A percentile compares a stretch with the other conserved stretches of the same genome.
Evolutionary conservation across 2,797 vertebrate genomes (phyloP).

Genomic region (Coregonus sp.): DNA sequence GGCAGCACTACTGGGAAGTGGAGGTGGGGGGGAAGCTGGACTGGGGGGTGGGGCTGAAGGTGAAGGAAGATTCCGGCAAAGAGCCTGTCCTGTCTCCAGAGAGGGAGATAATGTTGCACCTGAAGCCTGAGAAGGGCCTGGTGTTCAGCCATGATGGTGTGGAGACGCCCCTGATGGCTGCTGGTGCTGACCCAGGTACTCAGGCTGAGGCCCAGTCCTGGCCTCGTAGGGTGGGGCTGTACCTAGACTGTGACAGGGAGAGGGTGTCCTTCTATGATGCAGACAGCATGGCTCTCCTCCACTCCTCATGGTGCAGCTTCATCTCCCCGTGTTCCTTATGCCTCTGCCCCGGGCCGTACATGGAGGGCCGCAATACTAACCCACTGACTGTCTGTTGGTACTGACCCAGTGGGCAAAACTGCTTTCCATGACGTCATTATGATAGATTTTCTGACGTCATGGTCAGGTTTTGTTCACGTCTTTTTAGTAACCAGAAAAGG

Average conservation of each 20-base stretch:
- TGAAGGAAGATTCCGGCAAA: background rate
- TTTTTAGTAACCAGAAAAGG: no score
- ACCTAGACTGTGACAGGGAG: constrained; percentile 50
- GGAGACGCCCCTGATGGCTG: constrained; percentile 26
- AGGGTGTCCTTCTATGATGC: constrained; percentile 49
- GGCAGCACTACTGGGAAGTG: no score
- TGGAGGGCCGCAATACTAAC: constrained; percentile 38
- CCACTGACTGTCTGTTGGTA: constrained; percentile 48
- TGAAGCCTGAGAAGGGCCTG: constrained; percentile 35
- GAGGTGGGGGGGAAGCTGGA: no score
- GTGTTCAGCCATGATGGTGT: constrained; percentile 17
- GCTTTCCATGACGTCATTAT: no score
- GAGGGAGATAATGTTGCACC: constrained; percentile 43
- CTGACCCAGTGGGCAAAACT: background rate
- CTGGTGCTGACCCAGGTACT: background rate
- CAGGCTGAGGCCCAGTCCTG: background rate
- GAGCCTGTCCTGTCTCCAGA: constrained; percentile 22
- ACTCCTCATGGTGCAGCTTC: constrained; percentile 27
- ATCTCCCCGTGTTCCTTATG: constrained; percentile 37
- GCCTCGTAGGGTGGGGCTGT: constrained; percentile 43
- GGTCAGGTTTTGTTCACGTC: no score
- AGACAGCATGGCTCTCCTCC: constrained; percentile 41
- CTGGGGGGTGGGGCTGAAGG: no score
- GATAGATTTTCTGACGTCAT: no score
- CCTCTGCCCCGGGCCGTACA: constrained; percentile 43